These are phyloP conservation scores for Hyperoplus immaculatus DNA, from an alignment of 2,797 vertebrate species.

Conservation along the genomic window DNA sequence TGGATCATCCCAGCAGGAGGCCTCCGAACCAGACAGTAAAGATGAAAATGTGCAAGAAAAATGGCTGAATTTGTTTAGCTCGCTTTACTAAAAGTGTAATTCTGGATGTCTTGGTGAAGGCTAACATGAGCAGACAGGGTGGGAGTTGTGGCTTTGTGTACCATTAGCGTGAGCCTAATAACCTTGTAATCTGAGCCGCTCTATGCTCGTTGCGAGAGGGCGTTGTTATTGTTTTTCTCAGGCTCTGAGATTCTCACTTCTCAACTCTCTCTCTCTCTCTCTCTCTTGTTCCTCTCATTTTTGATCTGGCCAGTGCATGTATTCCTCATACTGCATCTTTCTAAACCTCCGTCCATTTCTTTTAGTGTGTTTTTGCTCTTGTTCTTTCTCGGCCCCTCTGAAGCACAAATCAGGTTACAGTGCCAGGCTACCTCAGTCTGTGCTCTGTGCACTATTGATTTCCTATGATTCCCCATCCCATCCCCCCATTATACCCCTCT, in stretches of 20 bases:
- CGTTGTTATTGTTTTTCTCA: conserved; percentile 61
- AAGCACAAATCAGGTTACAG: conserved; percentile 80
- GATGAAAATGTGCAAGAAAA: not conserved
- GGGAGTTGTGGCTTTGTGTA: conserved; percentile 59
- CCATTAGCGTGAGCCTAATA: conserved; percentile 56
- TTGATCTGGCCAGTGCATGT: not conserved
- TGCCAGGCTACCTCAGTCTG: conserved; percentile 58
- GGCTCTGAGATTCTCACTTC: conserved; percentile 42
- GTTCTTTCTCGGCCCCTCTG: conserved; percentile 57
- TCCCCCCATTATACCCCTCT: conserved; percentile 61
- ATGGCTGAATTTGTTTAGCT: conserved; percentile 19
- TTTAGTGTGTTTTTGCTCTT: conserved; percentile 27
- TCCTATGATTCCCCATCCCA: conserved; percentile 69
- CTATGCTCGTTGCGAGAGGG: conserved; percentile 33
- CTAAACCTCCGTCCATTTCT: conserved; percentile 8
- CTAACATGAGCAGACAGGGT: conserved; percentile 25
- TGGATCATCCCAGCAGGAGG: not conserved
- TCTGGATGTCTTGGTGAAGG: not conserved
- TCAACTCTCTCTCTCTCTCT: conserved; percentile 21
- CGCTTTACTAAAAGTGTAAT: conserved; percentile 13
- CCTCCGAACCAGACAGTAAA: not conserved
- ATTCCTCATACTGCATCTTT: conserved; percentile 7
- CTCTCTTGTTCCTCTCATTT: conserved; percentile 18
- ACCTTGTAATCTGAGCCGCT: conserved; percentile 72
- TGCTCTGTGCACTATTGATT: conserved; percentile 81